Evolutionary conservation across 2,888 invertebrate species (phyloP).

Genomic region (Acleris holmiana): DNA sequence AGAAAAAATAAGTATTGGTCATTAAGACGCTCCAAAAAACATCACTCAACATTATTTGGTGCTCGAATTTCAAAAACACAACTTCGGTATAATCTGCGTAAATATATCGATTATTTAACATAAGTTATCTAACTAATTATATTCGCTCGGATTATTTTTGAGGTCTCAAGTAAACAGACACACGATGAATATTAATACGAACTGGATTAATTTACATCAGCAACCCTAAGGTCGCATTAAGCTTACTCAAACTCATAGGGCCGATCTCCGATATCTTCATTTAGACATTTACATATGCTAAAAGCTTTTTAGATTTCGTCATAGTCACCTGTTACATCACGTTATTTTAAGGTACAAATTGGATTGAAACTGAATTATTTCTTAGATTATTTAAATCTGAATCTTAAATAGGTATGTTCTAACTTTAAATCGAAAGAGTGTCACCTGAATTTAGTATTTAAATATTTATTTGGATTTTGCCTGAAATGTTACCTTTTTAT

Average conservation of each 20-base stretch:
- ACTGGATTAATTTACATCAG: conserved; percentile 20
- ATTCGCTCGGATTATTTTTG: conserved; percentile 7
- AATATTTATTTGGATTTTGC: no score
- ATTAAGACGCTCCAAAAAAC: no score
- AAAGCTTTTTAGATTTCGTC: conserved; percentile 2
- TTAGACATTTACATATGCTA: conserved; percentile 25
- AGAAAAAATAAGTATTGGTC: no score
- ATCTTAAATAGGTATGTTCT: no score
- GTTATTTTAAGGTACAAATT: background rate
- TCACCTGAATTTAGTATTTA: no score
- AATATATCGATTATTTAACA: no score
- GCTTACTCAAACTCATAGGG: conserved; percentile 21
- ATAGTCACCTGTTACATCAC: conserved; percentile 11
- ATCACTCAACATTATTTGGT: no score
- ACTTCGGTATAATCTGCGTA: no score
- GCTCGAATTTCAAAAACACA: background rate
- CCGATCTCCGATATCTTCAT: conserved; percentile 19
- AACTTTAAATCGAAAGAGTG: no score
- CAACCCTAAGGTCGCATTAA: conserved; percentile 1
- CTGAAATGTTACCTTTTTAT: no score
- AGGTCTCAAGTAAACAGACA: conserved; percentile 27
- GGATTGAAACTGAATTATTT: background rate
- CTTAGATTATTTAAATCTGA: background rate
- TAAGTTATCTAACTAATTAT: no score
- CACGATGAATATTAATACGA: conserved; percentile 18